These are phyloP conservation scores for Thamnaconus septentrionalis DNA, from an alignment of 2,113 vertebrate genomes.

Conservation along the genomic window DNA sequence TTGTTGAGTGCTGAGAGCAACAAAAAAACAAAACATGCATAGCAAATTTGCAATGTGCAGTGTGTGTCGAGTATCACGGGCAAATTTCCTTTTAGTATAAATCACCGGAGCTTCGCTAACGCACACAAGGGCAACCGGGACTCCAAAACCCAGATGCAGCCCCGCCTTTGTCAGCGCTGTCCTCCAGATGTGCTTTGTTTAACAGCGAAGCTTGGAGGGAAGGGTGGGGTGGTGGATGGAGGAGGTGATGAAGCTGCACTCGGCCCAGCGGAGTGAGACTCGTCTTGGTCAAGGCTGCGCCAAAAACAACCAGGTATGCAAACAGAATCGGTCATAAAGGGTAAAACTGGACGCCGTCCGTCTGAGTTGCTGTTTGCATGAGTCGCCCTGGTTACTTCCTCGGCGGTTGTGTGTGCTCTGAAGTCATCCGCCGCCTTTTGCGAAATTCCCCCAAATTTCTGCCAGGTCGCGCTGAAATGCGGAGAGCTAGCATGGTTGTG, in stretches of 20 bases:
- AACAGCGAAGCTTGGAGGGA: conserved; percentile 17
- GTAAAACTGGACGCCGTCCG: conserved; percentile 50
- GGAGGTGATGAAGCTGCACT: conserved; percentile 9
- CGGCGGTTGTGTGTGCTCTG: conserved; percentile 46
- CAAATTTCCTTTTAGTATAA: conserved; percentile 38
- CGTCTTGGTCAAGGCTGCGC: conserved; percentile 23
- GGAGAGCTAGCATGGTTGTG: too few species aligned
- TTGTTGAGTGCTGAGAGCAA: not conserved
- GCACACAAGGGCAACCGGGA: conserved; percentile 29
- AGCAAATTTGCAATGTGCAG: conserved; percentile 4
- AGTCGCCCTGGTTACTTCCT: conserved; percentile 53
- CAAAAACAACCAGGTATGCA: conserved; percentile 68
- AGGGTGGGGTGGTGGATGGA: too few species aligned
- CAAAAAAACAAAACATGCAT: not conserved
- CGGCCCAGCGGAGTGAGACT: conserved; percentile 17
- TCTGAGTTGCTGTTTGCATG: conserved; percentile 32
- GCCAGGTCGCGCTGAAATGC: too few species aligned
- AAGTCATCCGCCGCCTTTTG: conserved; percentile 40
- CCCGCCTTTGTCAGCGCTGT: conserved; percentile 27
- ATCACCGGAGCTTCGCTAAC: conserved; percentile 14
- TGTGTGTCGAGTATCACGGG: conserved; percentile 1
- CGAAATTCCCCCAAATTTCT: conserved; percentile 6
- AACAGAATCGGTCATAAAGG: conserved; percentile 46
- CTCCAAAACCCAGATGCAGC: conserved; percentile 30
- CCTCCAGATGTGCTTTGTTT: conserved; percentile 61